Percentiles rank a stretch among this genome's conserved stretches.
Evolutionary conservation across 2,888 invertebrate genomes (phyloP).

Genomic region (Drosophila suboccidentalis): DNA sequence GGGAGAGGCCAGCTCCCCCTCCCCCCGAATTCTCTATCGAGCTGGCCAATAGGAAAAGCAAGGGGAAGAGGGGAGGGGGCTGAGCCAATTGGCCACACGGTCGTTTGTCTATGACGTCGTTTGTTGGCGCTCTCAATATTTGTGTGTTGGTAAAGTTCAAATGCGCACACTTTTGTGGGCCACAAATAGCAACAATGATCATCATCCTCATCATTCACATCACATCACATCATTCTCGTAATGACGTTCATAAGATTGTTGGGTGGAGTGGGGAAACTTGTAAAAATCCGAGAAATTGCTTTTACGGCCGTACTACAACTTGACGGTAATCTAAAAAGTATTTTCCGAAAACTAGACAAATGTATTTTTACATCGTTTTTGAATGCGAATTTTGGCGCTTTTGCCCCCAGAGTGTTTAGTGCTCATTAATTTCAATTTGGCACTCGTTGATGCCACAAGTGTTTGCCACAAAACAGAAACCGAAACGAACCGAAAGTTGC

Average conservation of each 20-base stretch:
- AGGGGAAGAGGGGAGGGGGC: background rate
- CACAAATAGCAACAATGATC: conserved; percentile 58
- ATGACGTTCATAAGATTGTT: conserved; percentile 19
- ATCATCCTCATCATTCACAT: conserved; percentile 3
- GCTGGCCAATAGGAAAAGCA: background rate
- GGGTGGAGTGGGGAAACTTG: background rate
- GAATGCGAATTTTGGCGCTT: conserved; percentile 16
- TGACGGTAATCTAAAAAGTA: conserved; percentile 65
- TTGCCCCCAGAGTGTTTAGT: conserved; percentile 30
- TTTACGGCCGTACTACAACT: conserved; percentile 45
- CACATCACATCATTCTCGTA: background rate
- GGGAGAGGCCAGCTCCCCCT: conserved; percentile 52
- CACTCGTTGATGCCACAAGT: conserved; percentile 38
- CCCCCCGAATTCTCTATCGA: background rate
- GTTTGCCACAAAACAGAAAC: conserved; percentile 4
- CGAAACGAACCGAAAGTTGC: conserved; percentile 7
- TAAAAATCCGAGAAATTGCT: conserved; percentile 43
- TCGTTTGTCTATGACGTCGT: conserved; percentile 63
- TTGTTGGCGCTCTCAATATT: conserved; percentile 60
- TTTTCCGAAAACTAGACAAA: conserved; percentile 55
- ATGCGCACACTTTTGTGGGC: conserved; percentile 70
- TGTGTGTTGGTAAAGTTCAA: conserved; percentile 59
- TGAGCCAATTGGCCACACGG: conserved; percentile 22
- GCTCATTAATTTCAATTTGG: conserved; percentile 53
- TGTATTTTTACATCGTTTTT: conserved; percentile 63